Percentiles rank a stretch among this genome's conserved stretches.
These are phyloP conservation scores for Cirrhinus mrigala DNA, from an alignment of 2,797 vertebrate species.

Conservation along the genomic window DNA sequence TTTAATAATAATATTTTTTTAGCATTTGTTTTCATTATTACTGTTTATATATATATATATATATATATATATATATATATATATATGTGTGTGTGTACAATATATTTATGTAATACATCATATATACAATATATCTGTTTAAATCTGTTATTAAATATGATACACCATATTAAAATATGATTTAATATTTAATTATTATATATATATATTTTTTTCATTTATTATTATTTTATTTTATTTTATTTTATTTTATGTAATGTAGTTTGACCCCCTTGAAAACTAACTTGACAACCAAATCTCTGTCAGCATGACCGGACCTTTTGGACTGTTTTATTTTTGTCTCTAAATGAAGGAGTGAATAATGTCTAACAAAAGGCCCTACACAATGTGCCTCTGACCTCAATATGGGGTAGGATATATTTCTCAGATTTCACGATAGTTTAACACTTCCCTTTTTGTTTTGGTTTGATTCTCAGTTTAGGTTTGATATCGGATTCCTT, in stretches of 20 bases:
- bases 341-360: not conserved
- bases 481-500: constrained; percentile 98
- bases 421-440: not conserved
- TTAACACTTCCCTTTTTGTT: not conserved
- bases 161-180: too few species aligned
- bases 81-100: too few species aligned
- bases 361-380: not conserved
- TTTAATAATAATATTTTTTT: not conserved
- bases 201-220: not conserved
- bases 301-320: not conserved
- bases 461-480: constrained; percentile 80
- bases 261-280: not conserved
- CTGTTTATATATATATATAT: too few species aligned
- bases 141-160: not conserved
- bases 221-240: not conserved
- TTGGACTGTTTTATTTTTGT: not conserved
- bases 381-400: not conserved
- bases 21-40: too few species aligned
- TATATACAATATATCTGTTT: not conserved
- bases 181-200: not conserved
- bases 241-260: not conserved
- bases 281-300: not conserved
- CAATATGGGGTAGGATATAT: not conserved
- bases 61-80: too few species aligned
- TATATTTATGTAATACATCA: too few species aligned